Evolutionary conservation across 2,888 invertebrate genomes (phyloP).

Genomic region (Esperia sulphurella): DNA sequence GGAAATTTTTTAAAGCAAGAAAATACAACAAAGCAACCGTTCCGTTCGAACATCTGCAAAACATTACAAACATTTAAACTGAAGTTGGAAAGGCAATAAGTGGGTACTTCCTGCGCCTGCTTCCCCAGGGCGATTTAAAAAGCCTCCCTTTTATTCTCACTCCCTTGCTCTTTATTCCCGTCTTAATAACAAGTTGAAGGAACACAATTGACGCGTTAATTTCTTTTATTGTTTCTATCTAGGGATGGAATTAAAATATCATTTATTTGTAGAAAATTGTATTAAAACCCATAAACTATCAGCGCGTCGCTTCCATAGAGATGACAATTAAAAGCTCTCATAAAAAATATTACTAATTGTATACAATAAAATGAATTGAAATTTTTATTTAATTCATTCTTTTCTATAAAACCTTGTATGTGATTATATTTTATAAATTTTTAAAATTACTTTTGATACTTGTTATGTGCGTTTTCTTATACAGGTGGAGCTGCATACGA

Average conservation of each 20-base stretch:
- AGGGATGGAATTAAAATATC: background rate
- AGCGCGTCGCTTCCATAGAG: too few relatives aligned
- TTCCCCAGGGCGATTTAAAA: slow-evolving; percentile 11
- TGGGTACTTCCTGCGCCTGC: slow-evolving; percentile 1
- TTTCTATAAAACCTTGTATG: too few relatives aligned
- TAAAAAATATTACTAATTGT: too few relatives aligned
- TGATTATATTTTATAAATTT: too few relatives aligned
- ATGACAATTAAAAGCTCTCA: too few relatives aligned
- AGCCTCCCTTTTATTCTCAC: slow-evolving; percentile 9
- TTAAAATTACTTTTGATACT: too few relatives aligned
- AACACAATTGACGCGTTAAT: slow-evolving; percentile 18
- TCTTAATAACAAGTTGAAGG: slow-evolving; percentile 12
- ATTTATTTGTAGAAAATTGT: background rate
- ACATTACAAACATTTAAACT: slow-evolving; percentile 4
- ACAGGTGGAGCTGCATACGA: too few relatives aligned
- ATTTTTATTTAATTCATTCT: too few relatives aligned
- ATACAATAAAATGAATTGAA: too few relatives aligned
- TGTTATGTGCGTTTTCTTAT: too few relatives aligned
- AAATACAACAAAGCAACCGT: background rate
- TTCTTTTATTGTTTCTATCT: slow-evolving; percentile 13
- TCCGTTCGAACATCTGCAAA: background rate
- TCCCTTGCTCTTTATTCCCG: slow-evolving; percentile 9
- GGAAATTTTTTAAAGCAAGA: background rate
- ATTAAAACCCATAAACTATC: too few relatives aligned
- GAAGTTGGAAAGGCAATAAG: slow-evolving; percentile 11